Evolutionary conservation across 1,140 invertebrate genomes (phyloP), one percentile per base, ranked within the genome.

Genomic region (Zaprionus davidi): DNA sequence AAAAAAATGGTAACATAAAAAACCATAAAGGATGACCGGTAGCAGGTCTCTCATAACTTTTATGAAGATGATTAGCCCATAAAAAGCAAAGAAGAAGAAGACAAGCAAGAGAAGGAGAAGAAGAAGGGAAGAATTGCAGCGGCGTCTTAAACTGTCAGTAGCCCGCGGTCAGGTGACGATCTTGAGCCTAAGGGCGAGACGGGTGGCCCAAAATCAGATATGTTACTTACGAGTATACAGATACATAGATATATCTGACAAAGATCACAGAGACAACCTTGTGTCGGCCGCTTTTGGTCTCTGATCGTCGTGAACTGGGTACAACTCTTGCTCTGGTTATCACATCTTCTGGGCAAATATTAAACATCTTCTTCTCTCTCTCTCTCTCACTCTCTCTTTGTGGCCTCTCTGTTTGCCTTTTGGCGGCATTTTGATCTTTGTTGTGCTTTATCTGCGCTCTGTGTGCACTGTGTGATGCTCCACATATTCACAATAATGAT

Each of bases 341-440:
- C 84, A 71, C 82, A 81, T 81, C 78, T 84, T 67, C 49, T 80
- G 63, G 38, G 76, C 79, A 86, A 86, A 86, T 86, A 86, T 82
- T 87, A 87, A 87, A 82, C 67, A 71, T 77, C 81, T 80, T 22
- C 64, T 38, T 24, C 38, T 60, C 24, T 53, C 22, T 60, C 24
- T 53, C 22, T 62, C 31, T 15, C 15, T 59, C 13, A 24, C 36
- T 57, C n/a, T 36, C 15, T 70, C 13, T 68, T 3, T 20, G 49
- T 53, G 22, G 55, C 26, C 62, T 62, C n/a, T 58, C 5, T 84
- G 55, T 82, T 78, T 82, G 64, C 41, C 55, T 79, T n/a, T 88
- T 87, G 84, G 70, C 84, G 84, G 84, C 84, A 26, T 84, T 84
- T 87, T 84, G 78, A 88, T 79, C 68, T 87, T 77, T 73, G 65